Evolutionary conservation across 2,113 vertebrate genomes (phyloP).

Genomic region (Pteronura brasiliensis): DNA sequence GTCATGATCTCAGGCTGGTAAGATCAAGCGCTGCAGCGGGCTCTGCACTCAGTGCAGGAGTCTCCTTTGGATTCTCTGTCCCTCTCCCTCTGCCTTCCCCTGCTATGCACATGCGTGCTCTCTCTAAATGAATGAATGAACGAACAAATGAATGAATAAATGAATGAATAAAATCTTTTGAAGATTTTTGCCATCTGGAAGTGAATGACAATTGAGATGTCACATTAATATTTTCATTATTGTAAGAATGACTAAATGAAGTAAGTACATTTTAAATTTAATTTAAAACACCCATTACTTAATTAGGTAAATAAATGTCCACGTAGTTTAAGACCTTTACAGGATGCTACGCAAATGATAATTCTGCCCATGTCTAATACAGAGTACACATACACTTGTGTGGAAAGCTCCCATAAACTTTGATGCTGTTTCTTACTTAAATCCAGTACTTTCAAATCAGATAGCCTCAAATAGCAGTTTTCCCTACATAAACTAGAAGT

Average conservation of each 20-base stretch:
- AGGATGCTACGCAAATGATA: slow-evolving; percentile 22
- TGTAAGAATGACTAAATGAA: slow-evolving; percentile 33
- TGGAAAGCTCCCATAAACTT: slow-evolving; percentile 42
- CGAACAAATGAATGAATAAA: too few species aligned
- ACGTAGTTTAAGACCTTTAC: neutral
- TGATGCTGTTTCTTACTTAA: slow-evolving; percentile 44
- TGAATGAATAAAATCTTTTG: neutral
- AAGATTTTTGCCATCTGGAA: slow-evolving; percentile 17
- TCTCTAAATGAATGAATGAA: neutral
- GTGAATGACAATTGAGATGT: slow-evolving; percentile 38
- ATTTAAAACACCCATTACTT: slow-evolving; percentile 20
- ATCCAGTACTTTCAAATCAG: slow-evolving; percentile 55
- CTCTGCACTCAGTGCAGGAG: neutral
- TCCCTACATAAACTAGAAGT: slow-evolving; percentile 43
- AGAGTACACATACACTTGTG: slow-evolving; percentile 15
- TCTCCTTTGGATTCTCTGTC: neutral
- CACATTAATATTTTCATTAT: slow-evolving; percentile 41
- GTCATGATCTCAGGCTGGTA: neutral
- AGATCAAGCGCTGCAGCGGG: neutral
- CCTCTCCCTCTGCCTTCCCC: neutral
- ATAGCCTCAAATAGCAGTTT: slow-evolving; percentile 37
- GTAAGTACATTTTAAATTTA: slow-evolving; percentile 26
- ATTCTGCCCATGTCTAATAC: slow-evolving; percentile 8
- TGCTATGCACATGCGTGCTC: neutral
- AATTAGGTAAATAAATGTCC: slow-evolving; percentile 14